These are phyloP conservation scores for Acleris literana DNA, from an alignment of 2,888 invertebrate species.

Conservation along the genomic window DNA sequence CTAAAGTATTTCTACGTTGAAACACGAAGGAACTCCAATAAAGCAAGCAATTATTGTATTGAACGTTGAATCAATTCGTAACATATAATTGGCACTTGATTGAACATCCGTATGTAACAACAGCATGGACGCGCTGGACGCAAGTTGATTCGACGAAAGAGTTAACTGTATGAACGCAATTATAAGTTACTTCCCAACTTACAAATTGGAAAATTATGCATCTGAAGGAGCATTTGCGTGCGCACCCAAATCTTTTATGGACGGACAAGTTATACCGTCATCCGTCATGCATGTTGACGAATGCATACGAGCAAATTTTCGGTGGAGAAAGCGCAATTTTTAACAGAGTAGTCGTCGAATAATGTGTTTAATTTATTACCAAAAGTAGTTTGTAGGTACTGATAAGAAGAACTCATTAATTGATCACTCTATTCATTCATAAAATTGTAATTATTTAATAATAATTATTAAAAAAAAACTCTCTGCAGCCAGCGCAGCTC, in stretches of 20 bases:
- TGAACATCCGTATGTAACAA: conserved; percentile 39
- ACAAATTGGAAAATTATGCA: no score
- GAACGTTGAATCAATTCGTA: conserved; percentile 51
- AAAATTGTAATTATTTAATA: no score
- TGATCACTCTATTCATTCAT: no score
- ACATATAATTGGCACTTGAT: conserved; percentile 43
- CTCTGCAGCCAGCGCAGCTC: no score
- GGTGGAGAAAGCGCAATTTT: background rate
- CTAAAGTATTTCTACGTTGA: background rate
- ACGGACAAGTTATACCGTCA: background rate
- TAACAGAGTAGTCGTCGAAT: background rate
- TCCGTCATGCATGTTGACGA: background rate
- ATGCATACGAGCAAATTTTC: background rate
- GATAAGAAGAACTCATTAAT: no score
- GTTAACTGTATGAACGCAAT: conserved; percentile 9
- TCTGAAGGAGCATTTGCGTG: background rate
- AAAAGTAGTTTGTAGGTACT: no score
- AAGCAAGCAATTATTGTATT: conserved; percentile 50
- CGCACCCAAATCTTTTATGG: background rate
- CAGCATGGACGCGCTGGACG: conserved; percentile 18
- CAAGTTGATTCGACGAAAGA: conserved; percentile 6
- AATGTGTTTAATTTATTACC: no score
- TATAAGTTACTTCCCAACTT: background rate
- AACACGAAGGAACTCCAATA: conserved; percentile 42
- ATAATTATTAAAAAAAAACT: no score